phyloP scores from a whole-genome alignment of 1,140 invertebrate species.

The Berghia stephanieae region DNA sequence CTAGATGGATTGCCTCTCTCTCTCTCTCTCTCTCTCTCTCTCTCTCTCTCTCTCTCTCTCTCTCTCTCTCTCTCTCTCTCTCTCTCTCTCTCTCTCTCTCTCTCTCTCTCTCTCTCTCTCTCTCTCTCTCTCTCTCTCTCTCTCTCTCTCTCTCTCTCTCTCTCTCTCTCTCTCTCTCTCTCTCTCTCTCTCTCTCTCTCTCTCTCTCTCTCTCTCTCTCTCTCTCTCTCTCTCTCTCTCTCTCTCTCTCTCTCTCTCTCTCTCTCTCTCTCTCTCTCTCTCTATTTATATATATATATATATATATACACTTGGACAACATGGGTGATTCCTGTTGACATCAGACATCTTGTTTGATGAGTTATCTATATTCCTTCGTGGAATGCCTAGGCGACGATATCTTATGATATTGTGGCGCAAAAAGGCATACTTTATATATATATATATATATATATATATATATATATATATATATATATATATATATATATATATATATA shows the following conservation, averaged over 20 bases:
- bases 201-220: conserved; percentile 11
- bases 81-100: conserved; percentile 3
- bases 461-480: background rate
- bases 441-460: background rate
- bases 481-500: background rate
- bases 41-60: conserved; percentile 13
- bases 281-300: background rate
- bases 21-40: conserved; percentile 16
- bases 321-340: too few species aligned
- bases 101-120: background rate
- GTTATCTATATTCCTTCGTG: too few species aligned
- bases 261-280: conserved; percentile 13
- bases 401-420: too few species aligned
- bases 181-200: conserved; percentile 13
- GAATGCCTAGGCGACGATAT: too few species aligned
- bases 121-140: conserved; percentile 4
- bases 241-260: background rate
- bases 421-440: too few species aligned
- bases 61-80: conserved; percentile 11
- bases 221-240: conserved; percentile 2
- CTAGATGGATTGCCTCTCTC: background rate
- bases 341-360: too few species aligned
- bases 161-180: conserved; percentile 16
- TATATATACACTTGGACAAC: too few species aligned
- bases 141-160: conserved; percentile 1